Conservation (phyloP, 30 jellyfish, hydroid and myxozoan species). For the Nemopilema nomurai region DNA sequence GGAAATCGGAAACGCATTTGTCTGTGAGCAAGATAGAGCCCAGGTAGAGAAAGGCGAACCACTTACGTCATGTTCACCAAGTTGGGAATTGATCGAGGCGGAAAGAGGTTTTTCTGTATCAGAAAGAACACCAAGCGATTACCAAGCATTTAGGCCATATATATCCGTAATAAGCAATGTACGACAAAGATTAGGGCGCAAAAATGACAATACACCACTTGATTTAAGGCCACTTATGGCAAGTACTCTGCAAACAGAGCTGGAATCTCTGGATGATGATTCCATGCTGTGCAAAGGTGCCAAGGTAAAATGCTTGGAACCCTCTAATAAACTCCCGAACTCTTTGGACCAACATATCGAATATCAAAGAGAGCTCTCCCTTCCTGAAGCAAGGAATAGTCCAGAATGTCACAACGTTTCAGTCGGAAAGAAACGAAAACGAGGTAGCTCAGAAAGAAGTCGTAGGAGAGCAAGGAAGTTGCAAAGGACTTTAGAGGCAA, state of each 20-base stretch:
- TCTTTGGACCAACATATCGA: background rate
- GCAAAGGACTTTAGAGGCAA: background rate
- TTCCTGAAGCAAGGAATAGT: background rate
- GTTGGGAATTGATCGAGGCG: background rate
- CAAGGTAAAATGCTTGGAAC: background rate
- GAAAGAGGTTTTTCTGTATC: background rate
- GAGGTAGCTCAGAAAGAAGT: background rate
- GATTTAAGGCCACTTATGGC: too few species aligned
- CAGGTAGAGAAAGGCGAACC: background rate
- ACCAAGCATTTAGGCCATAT: background rate
- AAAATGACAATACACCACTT: background rate
- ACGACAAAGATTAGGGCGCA: background rate
- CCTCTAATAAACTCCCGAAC: background rate
- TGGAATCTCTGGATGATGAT: background rate
- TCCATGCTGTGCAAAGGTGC: background rate
- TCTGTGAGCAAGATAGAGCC: background rate
- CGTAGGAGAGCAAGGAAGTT: background rate
- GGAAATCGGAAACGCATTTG: too few species aligned
- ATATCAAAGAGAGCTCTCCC: background rate
- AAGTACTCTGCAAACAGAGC: background rate
- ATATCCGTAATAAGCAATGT: background rate
- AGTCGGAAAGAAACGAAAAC: background rate
- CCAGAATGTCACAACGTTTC: background rate
- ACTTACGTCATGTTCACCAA: background rate
- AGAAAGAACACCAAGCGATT: background rate